Conservation (phyloP, 2,888 invertebrate species). For the Ametastegia equiseti region DNA sequence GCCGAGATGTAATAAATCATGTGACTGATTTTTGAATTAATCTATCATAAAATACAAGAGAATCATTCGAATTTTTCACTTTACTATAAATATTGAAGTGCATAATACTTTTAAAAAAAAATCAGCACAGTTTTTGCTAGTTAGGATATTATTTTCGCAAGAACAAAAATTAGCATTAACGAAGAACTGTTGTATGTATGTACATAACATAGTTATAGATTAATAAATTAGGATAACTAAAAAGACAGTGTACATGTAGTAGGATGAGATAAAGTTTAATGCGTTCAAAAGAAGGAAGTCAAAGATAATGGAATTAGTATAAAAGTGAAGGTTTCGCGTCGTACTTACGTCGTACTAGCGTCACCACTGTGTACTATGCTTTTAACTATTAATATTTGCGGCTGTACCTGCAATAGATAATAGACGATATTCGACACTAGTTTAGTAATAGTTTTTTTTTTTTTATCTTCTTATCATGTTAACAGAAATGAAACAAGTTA, state of each 20-base stretch:
- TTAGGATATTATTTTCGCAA: neutral
- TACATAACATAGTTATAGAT: neutral
- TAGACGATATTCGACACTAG: conserved; percentile 68
- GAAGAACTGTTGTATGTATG: neutral
- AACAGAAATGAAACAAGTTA: neutral
- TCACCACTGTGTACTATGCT: conserved; percentile 71
- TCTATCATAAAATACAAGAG: neutral
- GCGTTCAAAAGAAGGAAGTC: neutral
- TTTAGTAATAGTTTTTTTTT: conserved; percentile 11
- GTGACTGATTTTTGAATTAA: neutral
- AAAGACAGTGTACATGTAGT: neutral
- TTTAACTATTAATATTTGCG: conserved; percentile 72
- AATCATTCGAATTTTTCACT: neutral
- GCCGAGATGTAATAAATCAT: neutral
- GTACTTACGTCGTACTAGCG: conserved; percentile 73
- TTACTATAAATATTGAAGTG: neutral
- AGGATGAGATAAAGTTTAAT: conserved; percentile 10
- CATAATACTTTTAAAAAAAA: neutral
- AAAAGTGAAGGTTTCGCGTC: conserved; percentile 59
- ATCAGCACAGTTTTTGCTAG: neutral
- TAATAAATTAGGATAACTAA: neutral
- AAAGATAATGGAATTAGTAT: conserved; percentile 40
- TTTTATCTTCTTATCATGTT: neutral
- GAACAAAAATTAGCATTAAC: neutral
- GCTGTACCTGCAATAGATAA: conserved; percentile 74